phyloP scores from a whole-genome alignment of 2,888 invertebrate species.

The Meteorus colon region DNA sequence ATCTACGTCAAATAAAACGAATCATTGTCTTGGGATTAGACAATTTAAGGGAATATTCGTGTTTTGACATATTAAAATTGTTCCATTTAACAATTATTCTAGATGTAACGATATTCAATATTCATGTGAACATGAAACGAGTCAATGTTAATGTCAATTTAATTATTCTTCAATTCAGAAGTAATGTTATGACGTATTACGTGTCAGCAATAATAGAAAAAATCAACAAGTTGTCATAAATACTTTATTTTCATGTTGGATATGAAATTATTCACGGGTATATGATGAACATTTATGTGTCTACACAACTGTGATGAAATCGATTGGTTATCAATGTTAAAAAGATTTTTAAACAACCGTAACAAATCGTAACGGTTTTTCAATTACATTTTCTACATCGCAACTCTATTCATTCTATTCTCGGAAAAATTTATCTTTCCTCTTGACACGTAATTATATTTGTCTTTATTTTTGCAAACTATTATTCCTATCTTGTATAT shows the following conservation, averaged over 20 bases:
- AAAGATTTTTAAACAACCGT: not conserved
- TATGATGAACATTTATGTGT: not conserved
- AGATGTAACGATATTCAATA: not conserved
- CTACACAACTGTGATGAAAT: not conserved
- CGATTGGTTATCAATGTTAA: not conserved
- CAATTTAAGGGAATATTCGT: not conserved
- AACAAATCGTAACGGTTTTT: not conserved
- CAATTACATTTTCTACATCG: not conserved
- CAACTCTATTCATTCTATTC: not conserved
- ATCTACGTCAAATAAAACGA: not conserved
- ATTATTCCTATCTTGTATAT: constrained; percentile 1
- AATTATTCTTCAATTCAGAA: not conserved
- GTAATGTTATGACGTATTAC: not conserved
- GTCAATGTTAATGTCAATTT: not conserved
- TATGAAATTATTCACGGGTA: not conserved
- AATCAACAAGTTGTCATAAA: not conserved
- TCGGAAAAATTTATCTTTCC: not conserved
- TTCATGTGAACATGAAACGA: not conserved
- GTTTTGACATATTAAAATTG: not conserved
- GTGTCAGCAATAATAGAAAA: not conserved
- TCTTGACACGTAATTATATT: not conserved
- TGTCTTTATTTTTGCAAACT: not conserved
- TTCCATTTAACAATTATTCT: not conserved
- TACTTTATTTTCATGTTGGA: not conserved
- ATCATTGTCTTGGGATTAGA: constrained; percentile 2